Evolutionary conservation across 2,113 vertebrate genomes (phyloP).

Genomic region (Mormyrus iriodes): DNA sequence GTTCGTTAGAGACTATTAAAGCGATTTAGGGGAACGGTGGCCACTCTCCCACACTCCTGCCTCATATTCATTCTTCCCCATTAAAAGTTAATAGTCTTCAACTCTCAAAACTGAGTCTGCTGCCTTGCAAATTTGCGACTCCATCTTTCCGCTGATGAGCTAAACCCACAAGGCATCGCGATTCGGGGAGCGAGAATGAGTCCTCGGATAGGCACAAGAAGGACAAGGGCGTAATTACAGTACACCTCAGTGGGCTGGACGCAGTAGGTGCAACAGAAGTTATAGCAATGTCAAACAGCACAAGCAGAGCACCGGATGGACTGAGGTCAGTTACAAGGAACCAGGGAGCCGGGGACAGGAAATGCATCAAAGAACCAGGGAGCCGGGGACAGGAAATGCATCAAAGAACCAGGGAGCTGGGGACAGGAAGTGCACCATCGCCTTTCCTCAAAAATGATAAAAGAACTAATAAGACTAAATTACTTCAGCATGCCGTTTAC

Average conservation of each 20-base stretch:
- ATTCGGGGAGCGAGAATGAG: background rate
- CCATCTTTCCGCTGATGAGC: background rate
- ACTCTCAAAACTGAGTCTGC: background rate
- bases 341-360: background rate
- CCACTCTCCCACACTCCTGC: background rate
- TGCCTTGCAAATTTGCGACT: background rate
- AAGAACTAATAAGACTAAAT: background rate
- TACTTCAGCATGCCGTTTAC: background rate
- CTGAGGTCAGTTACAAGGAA: background rate
- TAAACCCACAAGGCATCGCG: background rate
- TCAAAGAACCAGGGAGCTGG: background rate
- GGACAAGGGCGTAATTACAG: too few species aligned
- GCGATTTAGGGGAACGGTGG: background rate
- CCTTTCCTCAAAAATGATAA: background rate
- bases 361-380: background rate
- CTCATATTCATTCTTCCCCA: background rate
- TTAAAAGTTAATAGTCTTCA: background rate
- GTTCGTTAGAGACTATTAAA: background rate
- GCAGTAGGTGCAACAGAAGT: background rate
- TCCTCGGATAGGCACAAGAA: too few species aligned
- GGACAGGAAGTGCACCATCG: background rate
- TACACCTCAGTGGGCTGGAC: too few species aligned
- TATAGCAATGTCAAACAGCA: background rate
- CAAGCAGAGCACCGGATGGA: background rate
- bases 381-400: background rate